Percentiles rank a stretch among this genome's conserved stretches.
Conservation (phyloP, 2,888 invertebrate species). For the Scaptomyza reducta region DNA sequence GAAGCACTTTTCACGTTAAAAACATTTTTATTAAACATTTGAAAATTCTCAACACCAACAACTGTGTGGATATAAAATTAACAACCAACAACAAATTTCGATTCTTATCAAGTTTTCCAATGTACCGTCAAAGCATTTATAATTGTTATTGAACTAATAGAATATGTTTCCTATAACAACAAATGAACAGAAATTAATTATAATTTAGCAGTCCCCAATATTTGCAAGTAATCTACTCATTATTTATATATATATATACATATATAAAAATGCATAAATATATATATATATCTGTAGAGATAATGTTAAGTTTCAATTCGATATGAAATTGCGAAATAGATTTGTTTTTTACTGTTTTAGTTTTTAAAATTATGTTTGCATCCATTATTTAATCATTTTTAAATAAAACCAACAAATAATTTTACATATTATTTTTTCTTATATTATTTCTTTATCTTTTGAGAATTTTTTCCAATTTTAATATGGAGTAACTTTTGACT, state of each 20-base stretch:
- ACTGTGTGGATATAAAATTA: slow-evolving; percentile 58
- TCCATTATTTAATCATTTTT: slow-evolving; percentile 73
- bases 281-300: slow-evolving; percentile 27
- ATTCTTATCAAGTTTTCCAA: slow-evolving; percentile 71
- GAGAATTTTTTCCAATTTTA: slow-evolving; percentile 6
- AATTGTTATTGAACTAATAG: slow-evolving; percentile 73
- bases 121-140: slow-evolving; percentile 81
- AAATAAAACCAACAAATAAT: slow-evolving; percentile 64
- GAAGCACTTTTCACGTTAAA: slow-evolving; percentile 18
- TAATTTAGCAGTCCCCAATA: slow-evolving; percentile 38
- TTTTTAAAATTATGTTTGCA: slow-evolving; percentile 68
- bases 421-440: slow-evolving; percentile 23
- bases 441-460: slow-evolving; percentile 19
- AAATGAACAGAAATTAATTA: slow-evolving; percentile 35
- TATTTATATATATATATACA: slow-evolving; percentile 59
- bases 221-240: slow-evolving; percentile 68
- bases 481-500: slow-evolving; percentile 40
- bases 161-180: slow-evolving; percentile 58
- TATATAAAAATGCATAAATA: slow-evolving; percentile 9
- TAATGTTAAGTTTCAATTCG: slow-evolving; percentile 54
- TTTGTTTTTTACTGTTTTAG: slow-evolving; percentile 73
- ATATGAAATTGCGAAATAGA: slow-evolving; percentile 54
- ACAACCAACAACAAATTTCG: slow-evolving; percentile 50
- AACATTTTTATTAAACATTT: slow-evolving; percentile 12
- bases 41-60: slow-evolving; percentile 9